Evolutionary conservation across 2,888 invertebrate species (phyloP).

Genomic region (Brenthis ino): DNA sequence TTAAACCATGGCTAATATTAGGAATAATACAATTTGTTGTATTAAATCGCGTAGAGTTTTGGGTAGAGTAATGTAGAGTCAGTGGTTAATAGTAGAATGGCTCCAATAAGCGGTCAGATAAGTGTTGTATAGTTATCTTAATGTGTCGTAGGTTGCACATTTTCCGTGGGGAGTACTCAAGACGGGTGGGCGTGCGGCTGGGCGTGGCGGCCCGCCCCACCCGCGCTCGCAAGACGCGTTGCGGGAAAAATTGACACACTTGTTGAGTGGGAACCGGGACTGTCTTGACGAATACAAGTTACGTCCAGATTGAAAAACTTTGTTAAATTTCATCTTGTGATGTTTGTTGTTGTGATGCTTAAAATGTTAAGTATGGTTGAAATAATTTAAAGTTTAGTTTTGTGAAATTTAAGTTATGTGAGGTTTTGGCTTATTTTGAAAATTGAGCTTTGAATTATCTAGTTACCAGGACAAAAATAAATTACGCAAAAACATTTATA

Average conservation of each 20-base stretch:
- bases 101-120: not conserved
- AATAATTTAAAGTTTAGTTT: too few relatives aligned
- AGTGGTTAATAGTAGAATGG: not conserved
- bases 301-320: too few relatives aligned
- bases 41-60: not conserved
- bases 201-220: constrained; percentile 65
- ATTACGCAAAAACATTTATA: too few relatives aligned
- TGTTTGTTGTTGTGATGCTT: too few relatives aligned
- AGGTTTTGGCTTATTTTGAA: too few relatives aligned
- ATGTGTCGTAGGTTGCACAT: constrained; percentile 23
- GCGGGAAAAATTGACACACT: constrained; percentile 66
- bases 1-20: not conserved
- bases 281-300: constrained; percentile 13
- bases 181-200: constrained; percentile 69
- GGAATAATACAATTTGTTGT: not conserved
- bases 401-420: too few relatives aligned
- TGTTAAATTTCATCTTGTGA: too few relatives aligned
- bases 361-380: too few relatives aligned
- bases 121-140: constrained; percentile 1
- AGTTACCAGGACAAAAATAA: too few relatives aligned
- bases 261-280: constrained; percentile 52
- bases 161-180: constrained; percentile 44
- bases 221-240: constrained; percentile 63
- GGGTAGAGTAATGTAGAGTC: not conserved
- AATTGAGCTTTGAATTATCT: too few relatives aligned